Evolutionary conservation across 2,888 invertebrate genomes (phyloP).

Genomic region (Dicyrtomina minuta): DNA sequence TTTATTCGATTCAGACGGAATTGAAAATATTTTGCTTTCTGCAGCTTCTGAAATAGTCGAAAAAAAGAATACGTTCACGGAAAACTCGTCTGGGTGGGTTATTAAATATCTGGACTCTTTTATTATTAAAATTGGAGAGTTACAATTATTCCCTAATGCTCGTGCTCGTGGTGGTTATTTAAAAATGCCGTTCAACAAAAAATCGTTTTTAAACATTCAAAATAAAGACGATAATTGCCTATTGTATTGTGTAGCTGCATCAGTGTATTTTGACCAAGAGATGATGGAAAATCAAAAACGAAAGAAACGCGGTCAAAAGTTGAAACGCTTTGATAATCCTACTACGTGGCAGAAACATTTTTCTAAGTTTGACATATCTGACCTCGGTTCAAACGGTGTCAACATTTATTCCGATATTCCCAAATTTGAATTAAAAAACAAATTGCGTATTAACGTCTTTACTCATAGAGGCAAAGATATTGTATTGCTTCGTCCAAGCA

Average conservation of each 20-base stretch:
- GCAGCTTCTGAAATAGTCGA: neutral
- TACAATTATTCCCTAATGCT: neutral
- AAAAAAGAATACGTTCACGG: neutral
- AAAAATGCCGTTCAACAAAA: neutral
- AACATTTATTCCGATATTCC: neutral
- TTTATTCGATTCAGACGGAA: neutral
- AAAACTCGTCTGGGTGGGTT: neutral
- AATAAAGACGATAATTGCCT: neutral
- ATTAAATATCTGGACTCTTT: neutral
- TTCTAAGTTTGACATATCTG: too few relatives aligned
- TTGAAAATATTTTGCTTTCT: neutral
- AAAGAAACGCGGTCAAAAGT: too few relatives aligned
- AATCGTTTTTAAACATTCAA: neutral
- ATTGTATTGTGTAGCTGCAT: neutral
- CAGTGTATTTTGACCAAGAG: too few relatives aligned
- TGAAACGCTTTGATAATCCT: too few relatives aligned
- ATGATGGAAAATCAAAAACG: too few relatives aligned
- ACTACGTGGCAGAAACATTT: too few relatives aligned
- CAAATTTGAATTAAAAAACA: constrained; percentile 5
- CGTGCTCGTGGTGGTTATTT: neutral
- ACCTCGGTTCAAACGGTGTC: neutral
- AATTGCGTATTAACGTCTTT: neutral
- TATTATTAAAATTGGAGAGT: neutral
- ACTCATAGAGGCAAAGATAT: neutral
- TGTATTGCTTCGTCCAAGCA: neutral